Evolutionary conservation across 2,797 vertebrate species (phyloP).

Genomic region (Thalassophryne amazonica): DNA sequence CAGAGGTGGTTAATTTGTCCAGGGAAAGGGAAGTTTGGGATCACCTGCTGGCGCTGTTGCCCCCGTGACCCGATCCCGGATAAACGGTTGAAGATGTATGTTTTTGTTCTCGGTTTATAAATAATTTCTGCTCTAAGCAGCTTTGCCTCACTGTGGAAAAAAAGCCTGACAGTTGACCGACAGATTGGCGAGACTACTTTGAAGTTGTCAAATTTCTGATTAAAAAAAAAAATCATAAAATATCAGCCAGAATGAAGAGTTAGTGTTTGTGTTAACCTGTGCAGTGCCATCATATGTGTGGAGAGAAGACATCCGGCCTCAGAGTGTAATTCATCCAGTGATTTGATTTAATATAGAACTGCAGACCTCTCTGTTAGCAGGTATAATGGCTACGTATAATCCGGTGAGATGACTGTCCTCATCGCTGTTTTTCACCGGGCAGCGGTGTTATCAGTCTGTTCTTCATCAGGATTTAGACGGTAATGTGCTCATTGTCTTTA

Average conservation of each 20-base stretch:
- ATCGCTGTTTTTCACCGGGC: conserved; percentile 9
- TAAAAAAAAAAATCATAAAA: too few relatives aligned
- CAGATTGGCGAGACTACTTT: background rate
- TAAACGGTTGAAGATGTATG: too few relatives aligned
- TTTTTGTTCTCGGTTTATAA: conserved; percentile 57
- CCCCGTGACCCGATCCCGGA: too few relatives aligned
- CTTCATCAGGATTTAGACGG: conserved; percentile 4
- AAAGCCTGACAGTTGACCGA: conserved; percentile 46
- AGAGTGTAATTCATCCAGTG: background rate
- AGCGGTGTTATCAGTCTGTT: conserved; percentile 17
- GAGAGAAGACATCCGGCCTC: background rate
- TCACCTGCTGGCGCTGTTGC: too few relatives aligned
- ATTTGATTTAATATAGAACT: background rate
- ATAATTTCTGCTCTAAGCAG: conserved; percentile 61
- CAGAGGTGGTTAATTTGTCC: too few relatives aligned
- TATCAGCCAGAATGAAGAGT: background rate
- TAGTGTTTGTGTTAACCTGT: background rate
- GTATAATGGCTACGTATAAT: background rate
- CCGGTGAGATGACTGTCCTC: background rate
- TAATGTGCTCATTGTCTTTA: conserved; percentile 29
- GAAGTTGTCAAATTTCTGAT: background rate
- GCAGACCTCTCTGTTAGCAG: background rate
- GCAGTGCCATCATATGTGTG: background rate
- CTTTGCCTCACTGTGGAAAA: conserved; percentile 44
- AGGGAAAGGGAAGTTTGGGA: too few relatives aligned